A percentile compares a stretch with the other conserved stretches of the same genome.
Conservation (phyloP, 2,888 invertebrate species). For the Plagiodera versicolora region DNA sequence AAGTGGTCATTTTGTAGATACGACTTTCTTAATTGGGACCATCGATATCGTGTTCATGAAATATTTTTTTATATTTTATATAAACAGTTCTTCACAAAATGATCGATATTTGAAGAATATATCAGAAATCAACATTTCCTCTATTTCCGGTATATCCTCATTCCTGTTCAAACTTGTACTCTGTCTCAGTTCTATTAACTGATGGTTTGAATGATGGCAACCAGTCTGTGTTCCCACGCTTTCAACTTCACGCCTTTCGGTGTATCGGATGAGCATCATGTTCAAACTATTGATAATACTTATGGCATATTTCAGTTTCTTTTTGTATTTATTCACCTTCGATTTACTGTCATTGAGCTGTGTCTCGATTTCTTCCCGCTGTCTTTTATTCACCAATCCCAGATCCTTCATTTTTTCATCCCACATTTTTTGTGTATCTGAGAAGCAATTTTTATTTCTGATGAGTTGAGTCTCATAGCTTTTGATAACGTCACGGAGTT, state of each 20-base stretch:
- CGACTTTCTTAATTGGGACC: too few species aligned
- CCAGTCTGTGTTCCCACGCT: constrained; percentile 28
- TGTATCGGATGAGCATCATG: constrained; percentile 25
- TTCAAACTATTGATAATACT: constrained; percentile 34
- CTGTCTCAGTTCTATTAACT: neutral
- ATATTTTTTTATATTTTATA: neutral
- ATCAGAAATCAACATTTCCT: constrained; percentile 31
- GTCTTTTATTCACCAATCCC: constrained; percentile 23
- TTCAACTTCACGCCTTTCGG: constrained; percentile 20
- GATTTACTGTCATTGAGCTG: neutral
- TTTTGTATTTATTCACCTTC: constrained; percentile 14
- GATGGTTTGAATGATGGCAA: neutral
- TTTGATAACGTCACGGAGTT: constrained; percentile 25
- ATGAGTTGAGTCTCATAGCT: constrained; percentile 23
- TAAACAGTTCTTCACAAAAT: constrained; percentile 15
- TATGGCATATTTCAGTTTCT: constrained; percentile 34
- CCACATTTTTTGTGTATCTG: constrained; percentile 28
- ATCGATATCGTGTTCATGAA: too few species aligned
- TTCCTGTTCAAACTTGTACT: constrained; percentile 2
- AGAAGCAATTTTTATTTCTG: constrained; percentile 27
- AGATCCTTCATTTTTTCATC: constrained; percentile 25
- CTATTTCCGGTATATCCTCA: constrained; percentile 13
- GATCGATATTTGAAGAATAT: constrained; percentile 33
- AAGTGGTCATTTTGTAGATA: too few species aligned
- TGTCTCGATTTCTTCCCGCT: constrained; percentile 7